Percentiles rank a stretch among this genome's conserved stretches.
phyloP scores from a whole-genome alignment of 2,113 vertebrate genomes.

The Rousettus leschenaultii region DNA sequence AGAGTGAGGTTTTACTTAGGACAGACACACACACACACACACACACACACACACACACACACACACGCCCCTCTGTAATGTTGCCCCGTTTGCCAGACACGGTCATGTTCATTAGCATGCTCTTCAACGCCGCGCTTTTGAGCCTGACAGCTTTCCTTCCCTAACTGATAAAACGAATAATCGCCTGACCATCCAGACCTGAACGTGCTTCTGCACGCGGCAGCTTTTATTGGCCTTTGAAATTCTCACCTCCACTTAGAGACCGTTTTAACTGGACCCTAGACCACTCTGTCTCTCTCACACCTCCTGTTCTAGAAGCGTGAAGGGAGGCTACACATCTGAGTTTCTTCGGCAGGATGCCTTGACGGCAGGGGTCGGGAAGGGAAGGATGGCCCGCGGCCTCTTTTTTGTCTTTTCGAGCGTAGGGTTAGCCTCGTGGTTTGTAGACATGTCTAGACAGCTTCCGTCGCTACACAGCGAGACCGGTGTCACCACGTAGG shows the following conservation, averaged over 20 bases:
- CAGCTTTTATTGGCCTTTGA: background rate
- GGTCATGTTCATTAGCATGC: background rate
- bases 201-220: background rate
- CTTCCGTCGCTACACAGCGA: too few relatives aligned
- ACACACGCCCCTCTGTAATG: background rate
- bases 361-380: too few relatives aligned
- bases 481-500: background rate
- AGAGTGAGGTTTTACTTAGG: background rate
- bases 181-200: background rate
- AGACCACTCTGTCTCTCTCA: background rate
- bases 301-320: background rate
- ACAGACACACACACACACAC: too few relatives aligned
- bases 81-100: background rate
- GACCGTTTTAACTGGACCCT: background rate
- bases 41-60: too few relatives aligned
- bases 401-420: background rate
- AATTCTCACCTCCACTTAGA: slow-evolving; percentile 7
- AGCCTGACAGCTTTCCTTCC: background rate
- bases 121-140: background rate
- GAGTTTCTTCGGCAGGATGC: background rate
- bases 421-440: background rate
- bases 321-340: background rate
- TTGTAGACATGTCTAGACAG: background rate
- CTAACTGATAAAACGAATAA: background rate
- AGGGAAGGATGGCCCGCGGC: background rate